Base-by-base conservation (phyloP, 2,113 vertebrate species). In the Chamaetylas fuelleborni region DNA sequence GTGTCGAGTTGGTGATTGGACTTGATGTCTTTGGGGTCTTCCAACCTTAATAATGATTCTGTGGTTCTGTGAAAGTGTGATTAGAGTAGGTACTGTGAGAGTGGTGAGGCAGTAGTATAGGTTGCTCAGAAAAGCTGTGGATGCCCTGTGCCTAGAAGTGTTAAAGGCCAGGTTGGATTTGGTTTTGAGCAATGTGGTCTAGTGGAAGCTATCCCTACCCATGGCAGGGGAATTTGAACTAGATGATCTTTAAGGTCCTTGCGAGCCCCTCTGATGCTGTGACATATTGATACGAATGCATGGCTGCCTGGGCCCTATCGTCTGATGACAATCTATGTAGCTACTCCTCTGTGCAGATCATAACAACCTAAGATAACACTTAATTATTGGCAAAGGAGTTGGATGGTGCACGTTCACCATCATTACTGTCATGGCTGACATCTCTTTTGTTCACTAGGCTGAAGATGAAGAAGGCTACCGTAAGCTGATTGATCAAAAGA, bases 381-480 rank as follows among this genome's bases (percentile, higher is more conserved):
- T 88, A 5, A 8, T 80, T 80, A 14, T n/a, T 82, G 65, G 22
- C 4, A 6, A 1, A 47, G 19, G 26, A 60, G 9, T 51, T 45
- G 15, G 18, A 50, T 64, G 3, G 3, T 50, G 4, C 31, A 14
- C 28, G 22, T 72, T 72, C 51, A 11, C 16, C 53, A 45, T 14
- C 11, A 20, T 73, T 65, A 74, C 24, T 70, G 8, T 48, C 17
- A 19, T 19, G 58, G 8, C 29, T 53, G 43, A 31, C 34, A 4
- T 53, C 57, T 85, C 8, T 61, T 66, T 88, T 67, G 18, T 85
- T 90, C 60, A 19, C 36, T 92, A 99, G 99, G 99, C 99, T 45
- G 99, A 99, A 97, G 99, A 99, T 95, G 99, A 99, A 96, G 99
- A 99, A 91, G 99, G 99, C 28, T 99, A 99, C 86, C 97, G 99